Percentiles rank a stretch among this genome's conserved stretches.
These are phyloP conservation scores for Meiosimyza platycephala DNA, from an alignment of 2,888 invertebrate genomes.

Conservation along the genomic window DNA sequence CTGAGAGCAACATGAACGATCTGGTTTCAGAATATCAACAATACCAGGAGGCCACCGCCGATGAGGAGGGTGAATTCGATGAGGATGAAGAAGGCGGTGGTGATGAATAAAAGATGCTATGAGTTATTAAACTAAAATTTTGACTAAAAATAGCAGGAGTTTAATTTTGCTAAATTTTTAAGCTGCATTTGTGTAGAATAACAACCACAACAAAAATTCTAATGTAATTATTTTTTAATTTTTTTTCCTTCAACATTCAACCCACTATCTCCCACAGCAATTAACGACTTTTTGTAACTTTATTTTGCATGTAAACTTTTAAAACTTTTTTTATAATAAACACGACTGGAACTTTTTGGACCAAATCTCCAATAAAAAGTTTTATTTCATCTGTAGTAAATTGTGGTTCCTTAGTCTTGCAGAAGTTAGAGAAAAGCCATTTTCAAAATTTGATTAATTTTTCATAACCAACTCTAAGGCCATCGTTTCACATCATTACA, in stretches of 20 bases:
- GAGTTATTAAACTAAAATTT: neutral
- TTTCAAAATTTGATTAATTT: too few relatives aligned
- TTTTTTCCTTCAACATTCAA: conserved; percentile 4
- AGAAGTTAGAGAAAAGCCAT: too few relatives aligned
- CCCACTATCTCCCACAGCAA: conserved; percentile 3
- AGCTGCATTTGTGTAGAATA: conserved; percentile 23
- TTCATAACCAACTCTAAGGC: too few relatives aligned
- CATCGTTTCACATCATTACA: too few relatives aligned
- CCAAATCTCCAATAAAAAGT: neutral
- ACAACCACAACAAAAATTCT: conserved; percentile 34
- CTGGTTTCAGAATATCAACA: conserved; percentile 94
- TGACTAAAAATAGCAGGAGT: conserved; percentile 24
- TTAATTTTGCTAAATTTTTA: conserved; percentile 41
- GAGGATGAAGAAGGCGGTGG: conserved; percentile 70
- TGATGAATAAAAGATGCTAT: conserved; percentile 56
- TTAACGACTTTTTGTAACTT: conserved; percentile 33
- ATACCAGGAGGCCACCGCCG: conserved; percentile 90
- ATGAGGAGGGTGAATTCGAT: conserved; percentile 85
- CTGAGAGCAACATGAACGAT: conserved; percentile 95
- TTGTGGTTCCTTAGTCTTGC: too few relatives aligned
- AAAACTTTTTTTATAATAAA: conserved; percentile 34
- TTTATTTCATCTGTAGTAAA: too few relatives aligned
- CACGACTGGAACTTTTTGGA: conserved; percentile 24
- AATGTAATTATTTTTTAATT: conserved; percentile 33
- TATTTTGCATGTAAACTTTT: conserved; percentile 39